phyloP scores from a whole-genome alignment of 1,140 invertebrate species.

The Prorops nasuta region DNA sequence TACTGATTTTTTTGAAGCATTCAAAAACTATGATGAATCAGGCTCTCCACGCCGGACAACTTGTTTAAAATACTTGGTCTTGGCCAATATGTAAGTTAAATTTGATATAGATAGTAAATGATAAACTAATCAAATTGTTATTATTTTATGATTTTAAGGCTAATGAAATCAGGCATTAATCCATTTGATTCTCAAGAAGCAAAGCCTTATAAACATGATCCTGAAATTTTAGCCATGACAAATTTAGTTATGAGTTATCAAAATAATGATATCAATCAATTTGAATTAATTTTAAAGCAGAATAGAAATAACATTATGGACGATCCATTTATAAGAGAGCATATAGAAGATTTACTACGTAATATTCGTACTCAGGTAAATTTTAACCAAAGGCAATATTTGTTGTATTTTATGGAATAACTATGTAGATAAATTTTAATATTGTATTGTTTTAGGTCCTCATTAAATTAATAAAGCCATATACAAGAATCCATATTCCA shows the following conservation, averaged over 20 bases:
- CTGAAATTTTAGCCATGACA: constrained; percentile 99
- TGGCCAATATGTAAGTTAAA: constrained; percentile 88
- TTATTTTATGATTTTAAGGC: constrained; percentile 60
- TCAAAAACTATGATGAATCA: constrained; percentile 99
- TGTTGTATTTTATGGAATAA: background rate
- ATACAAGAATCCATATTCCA: constrained; percentile 96
- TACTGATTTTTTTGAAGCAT: constrained; percentile 99
- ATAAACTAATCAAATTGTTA: constrained; percentile 3
- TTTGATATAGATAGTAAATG: constrained; percentile 10
- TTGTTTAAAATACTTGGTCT: constrained; percentile 96
- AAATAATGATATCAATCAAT: constrained; percentile 98
- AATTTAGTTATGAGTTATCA: constrained; percentile 98
- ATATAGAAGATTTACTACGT: constrained; percentile 95
- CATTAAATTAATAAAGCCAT: constrained; percentile 96
- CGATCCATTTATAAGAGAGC: constrained; percentile 98
- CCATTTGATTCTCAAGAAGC: constrained; percentile 99
- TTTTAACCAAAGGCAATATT: background rate
- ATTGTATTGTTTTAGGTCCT: constrained; percentile 69
- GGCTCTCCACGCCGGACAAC: constrained; percentile 96
- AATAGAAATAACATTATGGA: constrained; percentile 98
- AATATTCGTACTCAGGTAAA: constrained; percentile 92
- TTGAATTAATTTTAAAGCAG: constrained; percentile 94
- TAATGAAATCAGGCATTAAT: constrained; percentile 99
- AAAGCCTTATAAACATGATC: constrained; percentile 99
- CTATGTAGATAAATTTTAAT: background rate